phyloP scores from a whole-genome alignment of 2,797 vertebrate genomes.

The Halcyon leucocephala region DNA sequence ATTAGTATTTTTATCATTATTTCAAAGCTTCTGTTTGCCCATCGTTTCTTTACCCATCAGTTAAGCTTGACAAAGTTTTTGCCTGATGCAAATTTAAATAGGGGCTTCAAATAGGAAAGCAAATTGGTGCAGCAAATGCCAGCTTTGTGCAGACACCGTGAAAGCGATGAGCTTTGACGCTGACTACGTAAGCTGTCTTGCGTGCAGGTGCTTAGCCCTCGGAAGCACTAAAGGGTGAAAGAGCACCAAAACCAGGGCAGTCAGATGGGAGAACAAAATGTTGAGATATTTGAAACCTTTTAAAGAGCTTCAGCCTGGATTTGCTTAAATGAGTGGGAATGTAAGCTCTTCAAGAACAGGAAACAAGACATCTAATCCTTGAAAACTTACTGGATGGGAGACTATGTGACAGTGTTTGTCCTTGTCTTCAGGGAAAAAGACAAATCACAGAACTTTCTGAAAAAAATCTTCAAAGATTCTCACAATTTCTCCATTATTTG shows the following conservation, averaged over 20 bases:
- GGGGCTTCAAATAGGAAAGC: not conserved
- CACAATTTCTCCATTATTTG: not conserved
- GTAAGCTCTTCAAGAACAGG: not conserved
- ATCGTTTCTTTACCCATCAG: not conserved
- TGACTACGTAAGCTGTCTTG: not conserved
- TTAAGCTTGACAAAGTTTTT: not conserved
- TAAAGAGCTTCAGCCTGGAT: not conserved
- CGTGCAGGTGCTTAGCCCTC: not conserved
- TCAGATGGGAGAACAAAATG: not conserved
- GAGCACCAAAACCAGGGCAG: not conserved
- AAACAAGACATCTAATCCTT: not conserved
- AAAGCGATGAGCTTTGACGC: not conserved
- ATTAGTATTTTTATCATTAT: constrained; percentile 2
- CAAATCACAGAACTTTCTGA: not conserved
- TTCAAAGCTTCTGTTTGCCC: not conserved
- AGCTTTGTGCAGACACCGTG: not conserved
- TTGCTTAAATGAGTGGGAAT: not conserved
- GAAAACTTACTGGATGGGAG: not conserved
- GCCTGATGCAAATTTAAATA: not conserved
- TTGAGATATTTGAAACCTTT: not conserved
- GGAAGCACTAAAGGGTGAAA: not conserved
- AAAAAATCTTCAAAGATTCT: not conserved
- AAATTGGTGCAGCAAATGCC: not conserved
- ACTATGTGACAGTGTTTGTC: not conserved
- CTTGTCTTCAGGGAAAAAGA: not conserved